Evolutionary conservation across 2,888 invertebrate genomes (phyloP), one percentile per base, ranked within the genome.

Genomic region (Volucella zonaria): DNA sequence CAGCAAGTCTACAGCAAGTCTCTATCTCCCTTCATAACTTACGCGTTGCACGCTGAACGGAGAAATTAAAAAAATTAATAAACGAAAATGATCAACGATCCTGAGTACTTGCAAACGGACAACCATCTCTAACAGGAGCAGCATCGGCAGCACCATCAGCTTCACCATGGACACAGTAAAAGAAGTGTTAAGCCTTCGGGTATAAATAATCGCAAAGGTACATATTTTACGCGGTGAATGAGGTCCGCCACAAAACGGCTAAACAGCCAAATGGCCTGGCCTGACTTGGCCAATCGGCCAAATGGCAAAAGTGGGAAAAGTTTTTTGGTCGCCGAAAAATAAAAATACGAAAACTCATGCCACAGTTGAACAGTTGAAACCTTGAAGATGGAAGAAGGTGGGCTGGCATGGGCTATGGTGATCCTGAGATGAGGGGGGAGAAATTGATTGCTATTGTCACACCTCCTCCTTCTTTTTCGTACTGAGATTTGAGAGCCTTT

Each of bases 371-470:
- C 31, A 31, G 43, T 8, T 45, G 38, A 51, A 49, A 38, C 67
- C 45, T 74, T 43, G 45, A 51, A 52, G 51, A 51, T 47, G 49
- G 45, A 23, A 23, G 31, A 14, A 59, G 52, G 58, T 15, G 59
- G 40, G 62, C 3, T 51, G 43, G 23, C 31, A 15, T 15, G 49
- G 38, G 18, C 71, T 49, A 38, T 12, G 49, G 10, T 12, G 12
- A 4, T 43, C n/a, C 0, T 9, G 15, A 15, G 67, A 40, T 10
- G 54, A 31, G 52, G 42, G 62, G 47, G 64, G 58, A 51, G 54
- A 75, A 87, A 87, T 87, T 87, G 83, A 86, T 87, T 86, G 87
- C 83, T 86, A 85, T 86, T 87, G 86, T 87, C 86, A 87, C 87
- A 87, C 87, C 86, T 87, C 86, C 86, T 86, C 83, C 86, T 78